phyloP scores from a whole-genome alignment of 2,113 vertebrate genomes.

The Steatornis caripensis region DNA sequence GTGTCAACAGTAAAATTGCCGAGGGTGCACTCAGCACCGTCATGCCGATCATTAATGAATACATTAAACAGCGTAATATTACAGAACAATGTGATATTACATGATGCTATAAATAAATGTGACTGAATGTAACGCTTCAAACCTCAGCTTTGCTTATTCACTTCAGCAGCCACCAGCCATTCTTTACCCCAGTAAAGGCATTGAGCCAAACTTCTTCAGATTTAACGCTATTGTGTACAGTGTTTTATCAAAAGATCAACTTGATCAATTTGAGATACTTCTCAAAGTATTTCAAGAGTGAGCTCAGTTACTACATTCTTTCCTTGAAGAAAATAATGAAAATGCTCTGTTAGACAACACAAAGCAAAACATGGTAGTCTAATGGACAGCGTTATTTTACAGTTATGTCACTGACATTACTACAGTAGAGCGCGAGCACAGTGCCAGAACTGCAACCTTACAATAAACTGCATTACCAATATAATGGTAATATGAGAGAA shows the following conservation, averaged over 20 bases:
- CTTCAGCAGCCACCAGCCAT: not conserved
- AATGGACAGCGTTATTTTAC: not conserved
- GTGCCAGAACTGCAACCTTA: not conserved
- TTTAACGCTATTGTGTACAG: not conserved
- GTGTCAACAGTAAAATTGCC: not conserved
- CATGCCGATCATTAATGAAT: not conserved
- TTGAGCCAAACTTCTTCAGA: not conserved
- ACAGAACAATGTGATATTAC: not conserved
- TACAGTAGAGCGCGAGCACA: not conserved
- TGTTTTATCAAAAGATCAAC: not conserved
- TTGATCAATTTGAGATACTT: not conserved
- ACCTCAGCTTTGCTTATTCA: not conserved
- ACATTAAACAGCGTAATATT: not conserved
- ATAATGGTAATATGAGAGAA: not conserved
- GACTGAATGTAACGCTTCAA: not conserved
- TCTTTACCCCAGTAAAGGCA: not conserved
- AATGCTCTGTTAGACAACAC: not conserved
- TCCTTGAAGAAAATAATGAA: not conserved
- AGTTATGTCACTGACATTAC: not conserved
- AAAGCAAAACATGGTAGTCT: not conserved
- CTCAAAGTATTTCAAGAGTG: not conserved
- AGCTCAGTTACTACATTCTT: not conserved
- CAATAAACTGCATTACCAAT: not conserved
- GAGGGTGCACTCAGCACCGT: not conserved
- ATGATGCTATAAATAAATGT: not conserved